Evolutionary conservation across 1,140 invertebrate species (phyloP).

Genomic region (Marisa cornuarietis): DNA sequence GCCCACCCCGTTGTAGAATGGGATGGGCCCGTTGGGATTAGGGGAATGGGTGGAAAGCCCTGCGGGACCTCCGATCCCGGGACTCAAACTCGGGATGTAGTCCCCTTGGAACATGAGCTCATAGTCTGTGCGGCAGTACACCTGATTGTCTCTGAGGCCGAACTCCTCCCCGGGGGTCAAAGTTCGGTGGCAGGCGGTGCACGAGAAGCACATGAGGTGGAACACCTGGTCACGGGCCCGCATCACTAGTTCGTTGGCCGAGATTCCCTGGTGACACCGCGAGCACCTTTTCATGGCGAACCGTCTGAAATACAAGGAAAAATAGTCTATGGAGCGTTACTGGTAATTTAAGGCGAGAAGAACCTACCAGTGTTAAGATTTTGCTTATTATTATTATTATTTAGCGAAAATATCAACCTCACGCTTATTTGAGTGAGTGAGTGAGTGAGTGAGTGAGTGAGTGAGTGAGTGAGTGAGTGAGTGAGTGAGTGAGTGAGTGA

Average conservation of each 20-base stretch:
- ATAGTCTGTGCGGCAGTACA: constrained; percentile 68
- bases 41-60: constrained; percentile 15
- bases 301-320: constrained; percentile 53
- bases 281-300: constrained; percentile 78
- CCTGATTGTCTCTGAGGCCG: constrained; percentile 70
- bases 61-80: constrained; percentile 25
- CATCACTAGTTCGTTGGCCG: constrained; percentile 82
- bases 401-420: too few species aligned
- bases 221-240: constrained; percentile 67
- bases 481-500: too few species aligned
- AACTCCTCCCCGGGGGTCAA: constrained; percentile 84
- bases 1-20: constrained; percentile 77
- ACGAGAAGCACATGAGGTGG: constrained; percentile 63
- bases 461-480: too few species aligned
- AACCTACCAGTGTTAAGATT: too few species aligned
- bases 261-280: constrained; percentile 82
- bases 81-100: constrained; percentile 44
- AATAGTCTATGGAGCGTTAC: not conserved
- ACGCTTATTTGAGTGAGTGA: too few species aligned
- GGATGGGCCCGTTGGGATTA: constrained; percentile 15
- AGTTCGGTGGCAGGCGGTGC: constrained; percentile 74
- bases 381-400: too few species aligned
- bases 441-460: too few species aligned
- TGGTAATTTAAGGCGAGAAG: not conserved
- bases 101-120: constrained; percentile 58